Percentiles rank a stretch among this genome's conserved stretches.
These are phyloP conservation scores for Leiothrix lutea DNA, from an alignment of 2,113 vertebrate species.

Conservation along the genomic window DNA sequence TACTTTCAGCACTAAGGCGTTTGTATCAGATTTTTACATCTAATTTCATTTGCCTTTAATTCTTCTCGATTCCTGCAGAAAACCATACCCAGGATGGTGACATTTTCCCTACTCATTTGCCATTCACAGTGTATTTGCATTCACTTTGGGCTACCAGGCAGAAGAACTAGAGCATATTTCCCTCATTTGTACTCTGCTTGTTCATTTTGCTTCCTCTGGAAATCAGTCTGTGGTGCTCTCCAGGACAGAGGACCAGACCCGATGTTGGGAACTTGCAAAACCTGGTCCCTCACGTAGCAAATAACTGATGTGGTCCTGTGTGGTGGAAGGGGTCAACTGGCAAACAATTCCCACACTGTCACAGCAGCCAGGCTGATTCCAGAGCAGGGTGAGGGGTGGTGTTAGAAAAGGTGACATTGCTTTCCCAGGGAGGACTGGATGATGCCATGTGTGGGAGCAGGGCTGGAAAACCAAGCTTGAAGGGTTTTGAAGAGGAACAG, in stretches of 20 bases:
- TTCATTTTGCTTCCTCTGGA: background rate
- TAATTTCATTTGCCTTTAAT: background rate
- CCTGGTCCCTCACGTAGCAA: background rate
- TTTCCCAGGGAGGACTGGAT: background rate
- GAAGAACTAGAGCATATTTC: background rate
- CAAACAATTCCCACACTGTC: background rate
- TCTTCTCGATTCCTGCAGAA: background rate
- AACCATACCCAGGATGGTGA: background rate
- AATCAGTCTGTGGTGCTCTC: background rate
- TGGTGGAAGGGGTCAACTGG: background rate
- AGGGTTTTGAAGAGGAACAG: background rate
- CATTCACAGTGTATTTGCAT: background rate
- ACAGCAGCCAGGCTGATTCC: slow-evolving; percentile 9
- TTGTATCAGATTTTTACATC: background rate
- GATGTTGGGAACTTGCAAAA: background rate
- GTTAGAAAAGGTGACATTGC: background rate
- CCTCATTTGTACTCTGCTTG: background rate
- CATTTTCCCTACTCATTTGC: background rate
- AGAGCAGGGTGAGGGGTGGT: slow-evolving; percentile 12
- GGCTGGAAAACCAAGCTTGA: background rate
- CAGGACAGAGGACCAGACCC: background rate
- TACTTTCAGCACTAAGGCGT: background rate
- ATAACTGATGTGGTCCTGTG: background rate
- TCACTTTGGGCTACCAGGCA: background rate
- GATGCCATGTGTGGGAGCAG: background rate